A percentile compares a stretch with the other conserved stretches of the same genome.
phyloP scores from a whole-genome alignment of 1,140 invertebrate species.

The Drosophila guanche region DNA sequence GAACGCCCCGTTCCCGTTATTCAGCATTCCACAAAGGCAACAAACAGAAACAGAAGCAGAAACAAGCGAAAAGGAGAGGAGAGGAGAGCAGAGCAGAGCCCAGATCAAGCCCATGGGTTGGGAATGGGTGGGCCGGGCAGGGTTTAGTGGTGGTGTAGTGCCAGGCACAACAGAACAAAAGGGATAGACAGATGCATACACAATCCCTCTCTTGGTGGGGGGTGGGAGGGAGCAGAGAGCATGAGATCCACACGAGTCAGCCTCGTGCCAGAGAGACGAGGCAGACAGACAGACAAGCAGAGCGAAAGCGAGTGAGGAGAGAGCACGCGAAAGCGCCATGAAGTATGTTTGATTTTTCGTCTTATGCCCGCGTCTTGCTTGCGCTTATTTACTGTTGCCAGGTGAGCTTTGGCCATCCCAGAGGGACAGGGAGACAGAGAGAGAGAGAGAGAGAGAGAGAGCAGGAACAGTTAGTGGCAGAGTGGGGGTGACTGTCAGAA shows the following conservation, averaged over 20 bases:
- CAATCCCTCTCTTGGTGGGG: slow-evolving; percentile 5
- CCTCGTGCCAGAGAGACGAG: slow-evolving; percentile 24
- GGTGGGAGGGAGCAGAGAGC: slow-evolving; percentile 17
- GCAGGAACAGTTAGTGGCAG: background rate
- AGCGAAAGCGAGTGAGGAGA: background rate
- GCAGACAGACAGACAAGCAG: background rate
- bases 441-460: slow-evolving; percentile 1
- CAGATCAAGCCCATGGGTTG: slow-evolving; percentile 19
- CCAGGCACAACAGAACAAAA: slow-evolving; percentile 1
- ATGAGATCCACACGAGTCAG: slow-evolving; percentile 58
- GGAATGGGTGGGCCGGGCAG: no score
- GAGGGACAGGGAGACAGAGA: background rate
- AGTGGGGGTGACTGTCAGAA: background rate
- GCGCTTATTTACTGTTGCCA: slow-evolving; percentile 50
- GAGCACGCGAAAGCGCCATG: slow-evolving; percentile 51
- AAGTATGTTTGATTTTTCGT: slow-evolving; percentile 57
- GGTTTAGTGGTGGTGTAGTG: no score
- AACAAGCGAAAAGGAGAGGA: background rate
- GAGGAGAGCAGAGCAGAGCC: slow-evolving; percentile 5
- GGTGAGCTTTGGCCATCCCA: slow-evolving; percentile 31
- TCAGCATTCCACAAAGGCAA: slow-evolving; percentile 22
- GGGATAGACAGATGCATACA: slow-evolving; percentile 32
- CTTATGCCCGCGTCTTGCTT: slow-evolving; percentile 15
- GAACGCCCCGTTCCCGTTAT: slow-evolving; percentile 39
- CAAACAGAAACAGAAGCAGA: slow-evolving; percentile 9